phyloP scores from a whole-genome alignment of 1,140 invertebrate species.

The Argopecten irradians region DNA sequence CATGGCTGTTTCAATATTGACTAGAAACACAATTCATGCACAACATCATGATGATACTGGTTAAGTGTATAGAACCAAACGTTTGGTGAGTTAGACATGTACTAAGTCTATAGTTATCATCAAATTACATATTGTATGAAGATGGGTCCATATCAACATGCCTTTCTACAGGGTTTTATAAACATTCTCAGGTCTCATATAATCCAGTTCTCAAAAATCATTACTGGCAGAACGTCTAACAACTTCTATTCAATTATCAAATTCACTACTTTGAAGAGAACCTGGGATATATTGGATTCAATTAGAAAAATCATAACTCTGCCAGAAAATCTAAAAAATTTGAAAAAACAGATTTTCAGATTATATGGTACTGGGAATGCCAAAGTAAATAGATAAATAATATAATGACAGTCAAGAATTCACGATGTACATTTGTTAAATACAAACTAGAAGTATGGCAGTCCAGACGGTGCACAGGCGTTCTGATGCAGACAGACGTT shows the following conservation, averaged over 20 bases:
- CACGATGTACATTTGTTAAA: not conserved
- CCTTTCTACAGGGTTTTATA: not conserved
- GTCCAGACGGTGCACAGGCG: not conserved
- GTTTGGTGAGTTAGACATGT: not conserved
- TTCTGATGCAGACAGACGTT: not conserved
- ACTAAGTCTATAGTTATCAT: not conserved
- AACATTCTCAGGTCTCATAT: not conserved
- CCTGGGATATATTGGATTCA: too few species aligned
- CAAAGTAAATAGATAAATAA: not conserved
- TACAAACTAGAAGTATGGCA: conserved; percentile 9
- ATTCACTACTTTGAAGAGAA: not conserved
- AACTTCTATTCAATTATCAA: not conserved
- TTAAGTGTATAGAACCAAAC: not conserved
- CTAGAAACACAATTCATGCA: not conserved
- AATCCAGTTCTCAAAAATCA: not conserved
- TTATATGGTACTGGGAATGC: not conserved
- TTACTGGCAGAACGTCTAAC: too few species aligned
- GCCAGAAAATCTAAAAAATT: not conserved
- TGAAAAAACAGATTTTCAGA: not conserved
- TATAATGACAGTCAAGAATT: not conserved
- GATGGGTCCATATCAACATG: not conserved
- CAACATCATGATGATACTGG: not conserved
- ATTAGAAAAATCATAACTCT: not conserved
- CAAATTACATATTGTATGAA: conserved; percentile 7
- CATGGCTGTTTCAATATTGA: not conserved